phyloP scores from a whole-genome alignment of 2,888 invertebrate species.

The Vesta saturnalis region DNA sequence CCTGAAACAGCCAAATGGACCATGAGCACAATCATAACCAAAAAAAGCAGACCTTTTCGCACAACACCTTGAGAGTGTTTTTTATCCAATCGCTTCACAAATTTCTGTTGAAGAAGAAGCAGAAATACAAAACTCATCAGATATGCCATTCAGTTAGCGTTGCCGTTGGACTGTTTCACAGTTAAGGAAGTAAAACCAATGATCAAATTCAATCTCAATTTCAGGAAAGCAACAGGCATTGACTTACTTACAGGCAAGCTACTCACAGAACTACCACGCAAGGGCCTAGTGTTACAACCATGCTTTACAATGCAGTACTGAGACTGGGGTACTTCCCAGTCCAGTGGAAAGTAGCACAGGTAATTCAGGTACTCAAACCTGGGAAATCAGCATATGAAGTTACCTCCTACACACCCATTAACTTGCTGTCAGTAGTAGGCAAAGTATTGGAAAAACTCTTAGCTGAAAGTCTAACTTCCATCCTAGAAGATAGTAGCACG shows the following conservation, averaged over 20 bases:
- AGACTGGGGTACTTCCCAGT: conserved; percentile 10
- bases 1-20: not conserved
- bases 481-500: not conserved
- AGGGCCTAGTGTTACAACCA: not conserved
- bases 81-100: no score
- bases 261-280: conserved; percentile 19
- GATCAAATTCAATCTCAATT: no score
- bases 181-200: conserved; percentile 13
- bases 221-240: conserved; percentile 6
- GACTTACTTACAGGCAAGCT: conserved; percentile 10
- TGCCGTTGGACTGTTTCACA: no score
- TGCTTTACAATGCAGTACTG: conserved; percentile 9
- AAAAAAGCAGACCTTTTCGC: no score
- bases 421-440: conserved; percentile 3
- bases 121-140: conserved; percentile 7
- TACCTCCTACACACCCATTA: conserved; percentile 6
- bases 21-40: not conserved
- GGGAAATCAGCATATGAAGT: conserved; percentile 11
- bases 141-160: no score
- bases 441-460: conserved; percentile 7
- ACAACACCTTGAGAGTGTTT: conserved; percentile 13
- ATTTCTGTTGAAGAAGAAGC: conserved; percentile 2
- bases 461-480: no score
- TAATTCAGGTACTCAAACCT: conserved; percentile 11
- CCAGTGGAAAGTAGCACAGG: conserved; percentile 10